These are phyloP conservation scores for Holcopasites calliopsidis DNA, from an alignment of 1,140 invertebrate genomes.

Conservation along the genomic window DNA sequence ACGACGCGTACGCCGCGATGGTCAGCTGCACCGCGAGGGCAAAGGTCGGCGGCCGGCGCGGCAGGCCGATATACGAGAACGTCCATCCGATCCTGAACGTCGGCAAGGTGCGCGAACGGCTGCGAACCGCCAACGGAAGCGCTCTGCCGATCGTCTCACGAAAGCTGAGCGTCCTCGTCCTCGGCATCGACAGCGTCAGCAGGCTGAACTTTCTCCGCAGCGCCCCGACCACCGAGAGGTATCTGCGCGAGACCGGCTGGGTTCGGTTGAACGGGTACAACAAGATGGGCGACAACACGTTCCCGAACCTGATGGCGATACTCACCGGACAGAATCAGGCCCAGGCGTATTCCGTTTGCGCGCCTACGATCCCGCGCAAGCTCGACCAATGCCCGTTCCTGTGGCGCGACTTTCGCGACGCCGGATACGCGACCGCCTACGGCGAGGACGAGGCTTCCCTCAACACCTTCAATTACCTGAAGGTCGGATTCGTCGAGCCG, in stretches of 20 bases:
- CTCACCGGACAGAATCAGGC: slow-evolving; percentile 83
- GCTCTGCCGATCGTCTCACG: slow-evolving; percentile 42
- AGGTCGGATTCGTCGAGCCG: slow-evolving; percentile 87
- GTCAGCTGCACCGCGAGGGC: slow-evolving; percentile 73
- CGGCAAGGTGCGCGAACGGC: slow-evolving; percentile 70
- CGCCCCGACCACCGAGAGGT: slow-evolving; percentile 86
- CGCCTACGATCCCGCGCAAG: slow-evolving; percentile 75
- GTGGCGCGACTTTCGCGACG: slow-evolving; percentile 87
- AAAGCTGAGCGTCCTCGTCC: slow-evolving; percentile 84
- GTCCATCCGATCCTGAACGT: slow-evolving; percentile 76
- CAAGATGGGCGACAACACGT: slow-evolving; percentile 89
- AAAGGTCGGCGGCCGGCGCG: slow-evolving; percentile 38
- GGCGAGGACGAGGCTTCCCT: slow-evolving; percentile 88
- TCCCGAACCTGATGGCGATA: slow-evolving; percentile 89
- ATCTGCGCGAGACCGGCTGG: slow-evolving; percentile 83
- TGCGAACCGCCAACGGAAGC: slow-evolving; percentile 9
- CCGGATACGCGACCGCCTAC: slow-evolving; percentile 88
- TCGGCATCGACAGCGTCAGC: slow-evolving; percentile 92
- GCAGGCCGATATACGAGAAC: slow-evolving; percentile 77
- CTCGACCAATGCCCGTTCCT: slow-evolving; percentile 87
- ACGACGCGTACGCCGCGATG: slow-evolving; percentile 73
- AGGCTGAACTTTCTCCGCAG: slow-evolving; percentile 87
- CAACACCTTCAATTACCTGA: slow-evolving; percentile 90
- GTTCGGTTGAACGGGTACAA: slow-evolving; percentile 82
- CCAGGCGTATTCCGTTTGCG: slow-evolving; percentile 78